A percentile compares a stretch with the other conserved stretches of the same genome.
Conservation (phyloP, 2,888 invertebrate species). For the Parnassius mnemosyne region DNA sequence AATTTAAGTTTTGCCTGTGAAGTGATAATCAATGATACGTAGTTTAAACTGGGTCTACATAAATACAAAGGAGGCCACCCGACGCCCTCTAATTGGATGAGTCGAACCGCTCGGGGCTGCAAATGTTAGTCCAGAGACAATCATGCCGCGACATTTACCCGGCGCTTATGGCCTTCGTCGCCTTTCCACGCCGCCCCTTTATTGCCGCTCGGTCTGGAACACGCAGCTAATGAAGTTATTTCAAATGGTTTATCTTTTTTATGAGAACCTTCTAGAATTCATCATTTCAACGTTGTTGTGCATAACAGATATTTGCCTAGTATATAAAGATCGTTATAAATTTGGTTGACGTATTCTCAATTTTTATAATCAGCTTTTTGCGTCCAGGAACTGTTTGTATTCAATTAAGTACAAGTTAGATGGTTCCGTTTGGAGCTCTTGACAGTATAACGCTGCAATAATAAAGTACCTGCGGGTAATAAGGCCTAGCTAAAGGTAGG, state of each 20-base stretch:
- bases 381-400: too few relatives aligned
- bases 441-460: too few relatives aligned
- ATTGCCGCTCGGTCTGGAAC: constrained; percentile 30
- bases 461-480: too few relatives aligned
- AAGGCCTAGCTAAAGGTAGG: too few relatives aligned
- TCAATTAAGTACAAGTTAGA: too few relatives aligned
- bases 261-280: neutral
- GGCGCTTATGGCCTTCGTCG: constrained; percentile 48
- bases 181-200: constrained; percentile 45
- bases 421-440: too few relatives aligned
- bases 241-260: constrained; percentile 10
- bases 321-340: too few relatives aligned
- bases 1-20: neutral
- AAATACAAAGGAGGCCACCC: constrained; percentile 37
- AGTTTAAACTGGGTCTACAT: constrained; percentile 12
- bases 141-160: constrained; percentile 63
- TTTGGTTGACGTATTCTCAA: too few relatives aligned
- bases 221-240: constrained; percentile 22
- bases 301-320: too few relatives aligned
- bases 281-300: too few relatives aligned
- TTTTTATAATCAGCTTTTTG: too few relatives aligned
- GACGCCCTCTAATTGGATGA: constrained; percentile 60
- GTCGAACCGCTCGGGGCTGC: constrained; percentile 41
- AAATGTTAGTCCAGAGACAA: constrained; percentile 68
- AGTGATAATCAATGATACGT: constrained; percentile 6